Conservation (phyloP, 2,888 invertebrate genomes). For the Tiliacea citrago region DNA sequence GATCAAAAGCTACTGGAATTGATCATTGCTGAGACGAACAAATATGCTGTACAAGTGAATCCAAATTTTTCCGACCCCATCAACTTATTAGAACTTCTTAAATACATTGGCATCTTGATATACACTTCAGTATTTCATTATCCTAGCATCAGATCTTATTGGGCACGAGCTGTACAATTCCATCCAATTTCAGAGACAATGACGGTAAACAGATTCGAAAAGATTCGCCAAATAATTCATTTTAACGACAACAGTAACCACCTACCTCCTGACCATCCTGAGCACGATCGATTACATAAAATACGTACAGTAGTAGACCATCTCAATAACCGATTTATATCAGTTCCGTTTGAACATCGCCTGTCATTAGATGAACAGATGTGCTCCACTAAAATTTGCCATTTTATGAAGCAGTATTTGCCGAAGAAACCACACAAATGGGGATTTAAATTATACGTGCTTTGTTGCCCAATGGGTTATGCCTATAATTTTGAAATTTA, state of each 20-base stretch:
- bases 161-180: slow-evolving; percentile 55
- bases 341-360: slow-evolving; percentile 28
- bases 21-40: slow-evolving; percentile 45
- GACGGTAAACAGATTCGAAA: slow-evolving; percentile 67
- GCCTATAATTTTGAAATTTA: slow-evolving; percentile 24
- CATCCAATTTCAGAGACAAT: slow-evolving; percentile 58
- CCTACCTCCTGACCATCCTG: slow-evolving; percentile 60
- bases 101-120: slow-evolving; percentile 67
- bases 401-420: slow-evolving; percentile 27
- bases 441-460: slow-evolving; percentile 27
- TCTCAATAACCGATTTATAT: slow-evolving; percentile 29
- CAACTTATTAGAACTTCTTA: slow-evolving; percentile 47
- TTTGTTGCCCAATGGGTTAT: slow-evolving; percentile 21
- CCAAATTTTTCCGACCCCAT: slow-evolving; percentile 68
- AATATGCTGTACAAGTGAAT: slow-evolving; percentile 26
- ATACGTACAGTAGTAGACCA: slow-evolving; percentile 68
- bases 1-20: slow-evolving; percentile 45
- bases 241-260: slow-evolving; percentile 65
- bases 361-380: slow-evolving; percentile 17
- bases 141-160: slow-evolving; percentile 46
- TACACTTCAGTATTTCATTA: slow-evolving; percentile 57
- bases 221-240: slow-evolving; percentile 56
- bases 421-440: slow-evolving; percentile 21
- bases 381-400: slow-evolving; percentile 5
- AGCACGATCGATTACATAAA: slow-evolving; percentile 68